These are phyloP conservation scores for Melipona quadrifasciata DNA, from an alignment of 1,140 invertebrate genomes.

Conservation along the genomic window DNA sequence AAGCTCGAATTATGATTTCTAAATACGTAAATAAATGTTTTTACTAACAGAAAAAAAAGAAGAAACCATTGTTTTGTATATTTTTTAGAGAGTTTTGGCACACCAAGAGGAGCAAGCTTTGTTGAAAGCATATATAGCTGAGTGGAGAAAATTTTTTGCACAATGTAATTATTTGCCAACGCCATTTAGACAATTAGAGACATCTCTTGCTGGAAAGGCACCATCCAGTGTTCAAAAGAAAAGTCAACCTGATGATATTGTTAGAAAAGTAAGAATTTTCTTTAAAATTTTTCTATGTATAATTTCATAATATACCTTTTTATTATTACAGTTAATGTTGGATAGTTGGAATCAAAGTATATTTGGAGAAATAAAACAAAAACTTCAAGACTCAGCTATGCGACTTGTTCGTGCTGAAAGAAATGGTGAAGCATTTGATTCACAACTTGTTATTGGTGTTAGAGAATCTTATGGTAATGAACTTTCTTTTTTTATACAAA, in stretches of 20 bases:
- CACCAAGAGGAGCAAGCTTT: slow-evolving; percentile 97
- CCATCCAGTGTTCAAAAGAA: slow-evolving; percentile 86
- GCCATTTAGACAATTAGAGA: slow-evolving; percentile 96
- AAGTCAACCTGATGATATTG: slow-evolving; percentile 91
- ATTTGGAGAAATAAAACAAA: slow-evolving; percentile 96
- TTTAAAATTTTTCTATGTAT: not conserved
- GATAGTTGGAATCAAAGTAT: slow-evolving; percentile 99
- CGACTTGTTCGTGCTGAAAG: slow-evolving; percentile 97
- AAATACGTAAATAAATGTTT: not conserved
- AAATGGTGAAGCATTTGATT: slow-evolving; percentile 98
- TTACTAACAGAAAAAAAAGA: not conserved
- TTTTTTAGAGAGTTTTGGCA: slow-evolving; percentile 88
- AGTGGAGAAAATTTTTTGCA: slow-evolving; percentile 99
- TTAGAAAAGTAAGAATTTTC: slow-evolving; percentile 86
- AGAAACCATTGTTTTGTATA: not conserved
- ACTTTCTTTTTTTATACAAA: not conserved
- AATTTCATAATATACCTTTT: not conserved
- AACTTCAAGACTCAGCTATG: slow-evolving; percentile 98
- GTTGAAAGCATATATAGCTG: slow-evolving; percentile 96
- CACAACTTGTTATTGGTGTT: slow-evolving; percentile 97
- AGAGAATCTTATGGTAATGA: slow-evolving; percentile 94
- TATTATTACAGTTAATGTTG: slow-evolving; percentile 91
- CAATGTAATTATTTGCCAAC: slow-evolving; percentile 98
- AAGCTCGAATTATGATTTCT: slow-evolving; percentile 29
- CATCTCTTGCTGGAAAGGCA: slow-evolving; percentile 86